Percentiles rank a stretch among this genome's conserved stretches.
These are phyloP conservation scores for Priocnemis perturbator DNA, from an alignment of 2,888 invertebrate species.

Conservation along the genomic window DNA sequence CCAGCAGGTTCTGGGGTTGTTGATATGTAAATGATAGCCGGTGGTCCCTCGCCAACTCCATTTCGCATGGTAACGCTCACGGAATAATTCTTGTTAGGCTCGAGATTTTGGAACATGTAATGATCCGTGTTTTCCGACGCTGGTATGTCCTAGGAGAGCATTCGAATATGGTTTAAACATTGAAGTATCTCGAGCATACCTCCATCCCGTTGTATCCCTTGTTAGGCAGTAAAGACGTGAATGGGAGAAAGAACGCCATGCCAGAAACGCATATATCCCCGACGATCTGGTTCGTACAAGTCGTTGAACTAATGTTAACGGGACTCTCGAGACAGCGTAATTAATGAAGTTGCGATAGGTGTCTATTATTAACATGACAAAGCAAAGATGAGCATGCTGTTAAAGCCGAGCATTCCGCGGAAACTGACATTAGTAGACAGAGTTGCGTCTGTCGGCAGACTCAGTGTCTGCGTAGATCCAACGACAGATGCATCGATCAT, in stretches of 20 bases:
- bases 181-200: not conserved
- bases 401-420: not conserved
- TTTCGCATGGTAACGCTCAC: conserved; percentile 89
- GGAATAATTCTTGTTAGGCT: conserved; percentile 84
- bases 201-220: conserved; percentile 32
- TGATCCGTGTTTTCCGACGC: conserved; percentile 81
- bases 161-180: conserved; percentile 30
- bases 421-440: conserved; percentile 15
- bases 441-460: conserved; percentile 2
- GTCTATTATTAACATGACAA: conserved; percentile 8
- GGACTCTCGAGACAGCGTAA: conserved; percentile 1
- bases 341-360: conserved; percentile 13
- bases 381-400: conserved; percentile 12
- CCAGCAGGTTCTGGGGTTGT: conserved; percentile 83
- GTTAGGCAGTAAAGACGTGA: conserved; percentile 34
- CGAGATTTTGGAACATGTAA: conserved; percentile 87
- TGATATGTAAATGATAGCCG: conserved; percentile 80
- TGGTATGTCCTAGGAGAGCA: conserved; percentile 82
- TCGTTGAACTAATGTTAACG: conserved; percentile 27
- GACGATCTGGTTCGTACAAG: conserved; percentile 65
- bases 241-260: conserved; percentile 67
- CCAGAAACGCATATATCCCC: conserved; percentile 64
- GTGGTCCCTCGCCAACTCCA: conserved; percentile 87
- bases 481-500: too few species aligned
- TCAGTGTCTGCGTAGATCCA: too few species aligned